Percentiles rank a stretch among this genome's conserved stretches.
Evolutionary conservation across 2,797 vertebrate species (phyloP).

Genomic region (Echiichthys vipera): DNA sequence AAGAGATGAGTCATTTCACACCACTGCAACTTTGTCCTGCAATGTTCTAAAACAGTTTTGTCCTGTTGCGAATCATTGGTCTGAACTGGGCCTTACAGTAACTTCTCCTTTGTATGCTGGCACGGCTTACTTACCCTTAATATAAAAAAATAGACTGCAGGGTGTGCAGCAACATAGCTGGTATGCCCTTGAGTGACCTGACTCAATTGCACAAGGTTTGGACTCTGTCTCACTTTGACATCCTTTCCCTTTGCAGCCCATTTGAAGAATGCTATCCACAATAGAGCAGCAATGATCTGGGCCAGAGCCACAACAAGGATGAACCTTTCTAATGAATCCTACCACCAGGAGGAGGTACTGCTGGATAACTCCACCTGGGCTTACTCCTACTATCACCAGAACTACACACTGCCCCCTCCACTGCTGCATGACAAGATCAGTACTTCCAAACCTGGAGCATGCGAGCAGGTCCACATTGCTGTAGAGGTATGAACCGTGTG

Average conservation of each 20-base stretch:
- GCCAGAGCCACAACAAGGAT: slow-evolving; percentile 58
- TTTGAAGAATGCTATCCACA: slow-evolving; percentile 39
- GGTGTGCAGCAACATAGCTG: too few relatives aligned
- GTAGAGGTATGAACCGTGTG: slow-evolving; percentile 84
- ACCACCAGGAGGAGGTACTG: slow-evolving; percentile 51
- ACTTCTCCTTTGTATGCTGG: too few relatives aligned
- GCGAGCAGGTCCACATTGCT: slow-evolving; percentile 93
- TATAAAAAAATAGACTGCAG: too few relatives aligned
- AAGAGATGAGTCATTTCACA: too few relatives aligned
- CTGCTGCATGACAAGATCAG: slow-evolving; percentile 50
- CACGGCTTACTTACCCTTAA: too few relatives aligned
- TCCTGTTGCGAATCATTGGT: too few relatives aligned
- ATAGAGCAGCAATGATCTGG: slow-evolving; percentile 44
- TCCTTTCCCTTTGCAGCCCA: slow-evolving; percentile 30
- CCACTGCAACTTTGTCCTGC: too few relatives aligned
- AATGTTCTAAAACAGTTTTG: too few relatives aligned
- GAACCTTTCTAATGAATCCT: slow-evolving; percentile 65
- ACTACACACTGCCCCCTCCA: slow-evolving; percentile 60
- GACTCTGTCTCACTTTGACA: neutral
- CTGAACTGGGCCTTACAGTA: too few relatives aligned
- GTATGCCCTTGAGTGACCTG: too few relatives aligned
- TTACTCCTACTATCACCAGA: slow-evolving; percentile 56
- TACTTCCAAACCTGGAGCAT: slow-evolving; percentile 74
- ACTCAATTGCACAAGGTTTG: too few relatives aligned
- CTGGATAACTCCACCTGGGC: slow-evolving; percentile 66